Base-by-base conservation (phyloP, 2,113 vertebrate genomes). In the Antigone vipio region DNA sequence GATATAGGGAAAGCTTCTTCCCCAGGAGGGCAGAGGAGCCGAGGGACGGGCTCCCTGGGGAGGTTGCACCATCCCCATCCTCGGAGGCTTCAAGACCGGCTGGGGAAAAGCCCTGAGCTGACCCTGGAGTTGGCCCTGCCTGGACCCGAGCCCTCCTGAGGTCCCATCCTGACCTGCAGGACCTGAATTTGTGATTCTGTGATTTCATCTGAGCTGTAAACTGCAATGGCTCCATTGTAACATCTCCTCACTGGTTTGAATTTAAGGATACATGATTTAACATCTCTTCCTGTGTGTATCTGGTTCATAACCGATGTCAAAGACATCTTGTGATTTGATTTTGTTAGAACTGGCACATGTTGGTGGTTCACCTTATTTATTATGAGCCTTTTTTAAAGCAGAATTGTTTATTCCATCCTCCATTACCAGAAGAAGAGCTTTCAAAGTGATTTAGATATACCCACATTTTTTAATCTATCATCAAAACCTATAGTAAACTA, bases 31-130 rank as follows among this genome's bases (percentile, higher is more conserved):
- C 42, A 67, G 44, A 11, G 69, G 11, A 35, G 38, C 29, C 0
- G 9, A 18, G 35, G 56, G 67, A 34, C 2, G 12, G 30, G 62
- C 11, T 85, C 49, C 68, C 14, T 0, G 2, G 35, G 21, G 6
- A 45, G 62, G 62, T 9, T 32, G 49, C 5, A n/a, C 18, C 5
- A 4, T 47, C 69, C 29, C 9, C 11, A 8, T 53, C 26, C n/a
- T 32, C 2, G 0, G 8, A 44, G 47, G 7, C 32, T 59, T 32
- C 58, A 26, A 6, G 38, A 27, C 17, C 19, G 1, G 1, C 1
- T 4, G 22, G 30, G 15, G 4, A 1, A 29, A 81, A 67, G 40
- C 17, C 40, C 55, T 1, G 12, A 44, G 69, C 73, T 38, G 50
- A 42, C 21, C 29, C 44, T 4, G 0, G 56, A 27, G 32, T 52